Conservation (phyloP, 2,113 vertebrate genomes). For the Phyllostomus hastatus region DNA sequence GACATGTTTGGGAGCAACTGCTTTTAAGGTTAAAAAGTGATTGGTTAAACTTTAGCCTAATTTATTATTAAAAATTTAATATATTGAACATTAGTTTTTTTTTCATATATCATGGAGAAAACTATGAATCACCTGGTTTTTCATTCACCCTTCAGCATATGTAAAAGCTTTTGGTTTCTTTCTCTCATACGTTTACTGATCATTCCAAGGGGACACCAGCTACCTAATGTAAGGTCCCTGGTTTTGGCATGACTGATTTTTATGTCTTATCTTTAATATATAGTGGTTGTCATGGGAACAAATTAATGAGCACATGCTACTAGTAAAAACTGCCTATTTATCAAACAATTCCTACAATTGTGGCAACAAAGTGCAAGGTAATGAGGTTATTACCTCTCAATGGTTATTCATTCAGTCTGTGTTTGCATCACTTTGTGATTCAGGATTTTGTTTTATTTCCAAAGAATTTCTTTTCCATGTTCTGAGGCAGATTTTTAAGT, state of each 20-base stretch:
- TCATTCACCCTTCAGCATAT: not conserved
- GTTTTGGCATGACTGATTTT: slow-evolving; percentile 31
- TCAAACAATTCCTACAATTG: not conserved
- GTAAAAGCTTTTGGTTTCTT: not conserved
- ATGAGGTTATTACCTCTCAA: not conserved
- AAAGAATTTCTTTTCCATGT: not conserved
- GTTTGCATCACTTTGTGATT: not conserved
- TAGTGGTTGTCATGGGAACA: not conserved
- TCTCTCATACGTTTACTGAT: slow-evolving; percentile 23
- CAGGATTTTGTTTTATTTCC: not conserved
- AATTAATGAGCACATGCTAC: not conserved
- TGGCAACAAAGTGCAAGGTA: not conserved
- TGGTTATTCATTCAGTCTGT: not conserved
- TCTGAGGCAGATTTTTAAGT: not conserved
- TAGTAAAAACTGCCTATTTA: not conserved
- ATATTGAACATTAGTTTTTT: not conserved
- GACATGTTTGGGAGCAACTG: not conserved
- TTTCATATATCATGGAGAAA: not conserved
- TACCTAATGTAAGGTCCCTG: not conserved
- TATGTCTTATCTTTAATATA: not conserved
- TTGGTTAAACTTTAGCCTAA: not conserved
- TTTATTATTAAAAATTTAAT: not conserved
- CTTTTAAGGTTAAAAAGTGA: not conserved
- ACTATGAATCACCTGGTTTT: not conserved
- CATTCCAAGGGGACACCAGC: not conserved